A percentile compares a stretch with the other conserved stretches of the same genome.
Evolutionary conservation across 2,888 invertebrate genomes (phyloP).

Genomic region (Dryocosmus kuriphilus): DNA sequence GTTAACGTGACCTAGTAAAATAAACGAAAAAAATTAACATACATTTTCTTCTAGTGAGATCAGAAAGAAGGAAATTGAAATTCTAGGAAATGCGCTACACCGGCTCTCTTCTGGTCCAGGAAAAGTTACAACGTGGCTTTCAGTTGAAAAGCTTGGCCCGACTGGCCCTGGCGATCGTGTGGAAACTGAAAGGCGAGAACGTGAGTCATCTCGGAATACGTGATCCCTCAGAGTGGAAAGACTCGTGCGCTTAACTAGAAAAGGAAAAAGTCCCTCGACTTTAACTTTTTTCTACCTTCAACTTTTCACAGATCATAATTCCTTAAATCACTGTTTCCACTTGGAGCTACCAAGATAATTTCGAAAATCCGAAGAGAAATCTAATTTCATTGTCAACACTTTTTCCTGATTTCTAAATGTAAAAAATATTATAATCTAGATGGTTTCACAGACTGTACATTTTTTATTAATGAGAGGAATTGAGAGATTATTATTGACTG

Average conservation of each 20-base stretch:
- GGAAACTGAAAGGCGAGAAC: slow-evolving; percentile 63
- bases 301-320: neutral
- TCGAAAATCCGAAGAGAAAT: neutral
- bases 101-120: slow-evolving; percentile 14
- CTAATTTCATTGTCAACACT: neutral
- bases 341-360: neutral
- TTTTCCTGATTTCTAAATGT: neutral
- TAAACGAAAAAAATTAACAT: neutral
- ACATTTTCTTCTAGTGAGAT: neutral
- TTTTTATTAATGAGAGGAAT: too few relatives aligned
- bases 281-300: neutral
- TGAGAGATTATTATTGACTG: too few relatives aligned
- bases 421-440: neutral
- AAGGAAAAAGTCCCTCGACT: neutral
- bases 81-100: slow-evolving; percentile 47
- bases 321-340: neutral
- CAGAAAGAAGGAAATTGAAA: slow-evolving; percentile 46
- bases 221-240: slow-evolving; percentile 55
- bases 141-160: slow-evolving; percentile 46
- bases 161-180: slow-evolving; percentile 53
- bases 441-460: neutral
- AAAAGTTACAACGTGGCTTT: slow-evolving; percentile 47
- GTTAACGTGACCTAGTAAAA: too few relatives aligned
- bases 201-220: slow-evolving; percentile 64
- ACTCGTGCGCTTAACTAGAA: neutral